These are phyloP conservation scores for Dicycla oo DNA, from an alignment of 2,888 invertebrate genomes.

Conservation along the genomic window DNA sequence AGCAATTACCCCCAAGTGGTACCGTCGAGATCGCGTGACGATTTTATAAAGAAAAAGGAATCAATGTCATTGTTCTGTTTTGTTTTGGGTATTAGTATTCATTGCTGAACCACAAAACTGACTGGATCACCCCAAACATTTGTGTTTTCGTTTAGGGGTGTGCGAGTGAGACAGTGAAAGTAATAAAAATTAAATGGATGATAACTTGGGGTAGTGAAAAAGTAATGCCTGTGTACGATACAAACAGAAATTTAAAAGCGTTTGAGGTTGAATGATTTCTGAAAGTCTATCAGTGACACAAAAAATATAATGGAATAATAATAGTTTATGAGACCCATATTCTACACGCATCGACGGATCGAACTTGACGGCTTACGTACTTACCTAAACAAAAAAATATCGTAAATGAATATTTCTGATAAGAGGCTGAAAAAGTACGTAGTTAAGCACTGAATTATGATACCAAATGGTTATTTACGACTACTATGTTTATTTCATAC, in stretches of 20 bases:
- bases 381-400: neutral
- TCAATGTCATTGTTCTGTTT: conserved; percentile 63
- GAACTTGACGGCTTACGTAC: neutral
- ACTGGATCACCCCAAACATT: conserved; percentile 62
- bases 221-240: conserved; percentile 47
- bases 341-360: conserved; percentile 8
- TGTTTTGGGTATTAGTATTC: conserved; percentile 71
- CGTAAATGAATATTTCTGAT: neutral
- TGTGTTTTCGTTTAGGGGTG: conserved; percentile 55
- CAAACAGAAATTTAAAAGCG: conserved; percentile 43
- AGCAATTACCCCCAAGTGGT: conserved; percentile 86
- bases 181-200: conserved; percentile 60
- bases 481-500: conserved; percentile 17
- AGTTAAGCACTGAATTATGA: conserved; percentile 1
- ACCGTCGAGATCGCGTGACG: conserved; percentile 82
- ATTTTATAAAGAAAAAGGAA: conserved; percentile 76
- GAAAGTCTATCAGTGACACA: conserved; percentile 20
- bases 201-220: conserved; percentile 58
- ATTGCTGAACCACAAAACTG: conserved; percentile 64
- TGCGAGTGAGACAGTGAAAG: conserved; percentile 45
- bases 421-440: conserved; percentile 4
- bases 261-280: conserved; percentile 28
- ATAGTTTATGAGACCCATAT: conserved; percentile 7
- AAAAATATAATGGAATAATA: conserved; percentile 8
- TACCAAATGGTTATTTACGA: conserved; percentile 6